These are phyloP conservation scores for Empis livida DNA, from an alignment of 2,888 invertebrate species.

Conservation along the genomic window DNA sequence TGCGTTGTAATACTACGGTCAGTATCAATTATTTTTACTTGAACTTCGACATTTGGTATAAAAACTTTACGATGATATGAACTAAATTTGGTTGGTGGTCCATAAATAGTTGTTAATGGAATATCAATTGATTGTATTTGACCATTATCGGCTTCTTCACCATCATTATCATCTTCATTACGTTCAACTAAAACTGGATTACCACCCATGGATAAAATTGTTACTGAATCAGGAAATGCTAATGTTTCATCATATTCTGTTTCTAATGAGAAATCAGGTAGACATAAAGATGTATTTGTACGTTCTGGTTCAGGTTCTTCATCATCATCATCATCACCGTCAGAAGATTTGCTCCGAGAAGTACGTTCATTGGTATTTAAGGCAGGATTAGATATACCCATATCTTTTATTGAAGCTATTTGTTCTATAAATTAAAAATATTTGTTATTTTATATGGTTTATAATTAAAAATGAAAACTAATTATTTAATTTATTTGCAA, in stretches of 20 bases:
- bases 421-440: too few species aligned
- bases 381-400: too few species aligned
- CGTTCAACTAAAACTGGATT: slow-evolving; percentile 38
- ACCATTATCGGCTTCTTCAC: slow-evolving; percentile 18
- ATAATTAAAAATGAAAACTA: too few species aligned
- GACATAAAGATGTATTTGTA: slow-evolving; percentile 20
- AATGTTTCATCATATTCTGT: slow-evolving; percentile 71
- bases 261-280: slow-evolving; percentile 44
- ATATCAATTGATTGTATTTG: slow-evolving; percentile 30
- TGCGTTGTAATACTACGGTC: slow-evolving; percentile 76
- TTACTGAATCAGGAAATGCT: slow-evolving; percentile 62
- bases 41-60: slow-evolving; percentile 64
- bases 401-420: too few species aligned
- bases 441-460: too few species aligned
- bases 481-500: too few species aligned
- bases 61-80: slow-evolving; percentile 65
- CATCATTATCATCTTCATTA: slow-evolving; percentile 30
- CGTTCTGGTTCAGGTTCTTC: slow-evolving; percentile 14
- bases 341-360: too few species aligned
- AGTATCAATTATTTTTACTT: slow-evolving; percentile 60
- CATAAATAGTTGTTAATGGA: slow-evolving; percentile 53
- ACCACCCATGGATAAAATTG: slow-evolving; percentile 45
- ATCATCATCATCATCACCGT: slow-evolving; percentile 4
- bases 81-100: slow-evolving; percentile 57
- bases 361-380: too few species aligned